Evolutionary conservation across 2,888 invertebrate species (phyloP).

Genomic region (Drosophila heteroneura): DNA sequence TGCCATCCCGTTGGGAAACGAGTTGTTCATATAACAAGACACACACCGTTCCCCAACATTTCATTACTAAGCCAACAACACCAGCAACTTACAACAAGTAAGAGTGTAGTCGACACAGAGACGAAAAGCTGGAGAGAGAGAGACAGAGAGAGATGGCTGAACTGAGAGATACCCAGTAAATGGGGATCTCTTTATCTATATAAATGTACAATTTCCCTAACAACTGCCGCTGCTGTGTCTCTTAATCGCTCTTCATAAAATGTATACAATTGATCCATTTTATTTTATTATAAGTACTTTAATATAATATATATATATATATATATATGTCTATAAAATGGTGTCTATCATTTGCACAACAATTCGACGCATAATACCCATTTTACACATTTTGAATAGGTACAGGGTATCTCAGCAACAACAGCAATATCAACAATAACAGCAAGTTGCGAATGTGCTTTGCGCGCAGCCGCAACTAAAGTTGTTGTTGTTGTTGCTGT

Average conservation of each 20-base stretch:
- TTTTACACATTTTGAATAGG: neutral
- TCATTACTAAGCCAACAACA: conserved; percentile 72
- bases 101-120: neutral
- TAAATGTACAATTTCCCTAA: fast-evolving
- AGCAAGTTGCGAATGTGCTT: conserved; percentile 70
- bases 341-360: neutral
- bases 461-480: conserved; percentile 38
- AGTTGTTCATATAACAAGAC: conserved; percentile 75
- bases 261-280: neutral
- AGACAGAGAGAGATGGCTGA: neutral
- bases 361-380: neutral
- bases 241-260: neutral
- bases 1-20: conserved; percentile 63
- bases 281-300: neutral
- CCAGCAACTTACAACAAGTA: conserved; percentile 17
- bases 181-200: neutral
- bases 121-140: too few relatives aligned
- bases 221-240: neutral
- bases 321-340: too few relatives aligned
- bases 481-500: conserved; percentile 13
- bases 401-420: neutral
- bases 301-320: neutral
- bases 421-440: conserved; percentile 6
- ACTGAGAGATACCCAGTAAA: neutral
- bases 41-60: conserved; percentile 66